Evolutionary conservation across 1,140 invertebrate genomes (phyloP).

Genomic region (Aculops lycopersici): DNA sequence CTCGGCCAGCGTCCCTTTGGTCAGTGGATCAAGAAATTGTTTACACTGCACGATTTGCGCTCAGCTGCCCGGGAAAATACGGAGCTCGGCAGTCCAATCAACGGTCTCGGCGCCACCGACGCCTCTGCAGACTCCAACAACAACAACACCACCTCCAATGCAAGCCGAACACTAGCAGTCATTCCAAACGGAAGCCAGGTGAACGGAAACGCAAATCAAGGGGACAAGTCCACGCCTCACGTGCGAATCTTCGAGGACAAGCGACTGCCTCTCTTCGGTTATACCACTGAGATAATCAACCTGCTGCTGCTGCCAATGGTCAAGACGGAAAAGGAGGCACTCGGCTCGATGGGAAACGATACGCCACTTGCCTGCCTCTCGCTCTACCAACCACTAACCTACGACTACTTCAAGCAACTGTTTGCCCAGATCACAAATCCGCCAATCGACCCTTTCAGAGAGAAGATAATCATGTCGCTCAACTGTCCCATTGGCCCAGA

Average conservation of each 20-base stretch:
- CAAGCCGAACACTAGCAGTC: neutral
- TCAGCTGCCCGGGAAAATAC: neutral
- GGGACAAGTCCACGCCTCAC: too few relatives aligned
- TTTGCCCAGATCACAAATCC: conserved; percentile 99
- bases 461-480: conserved; percentile 93
- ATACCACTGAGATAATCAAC: conserved; percentile 75
- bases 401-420: conserved; percentile 96
- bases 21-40: conserved; percentile 60
- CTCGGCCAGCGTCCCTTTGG: conserved; percentile 52
- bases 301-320: conserved; percentile 83
- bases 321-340: conserved; percentile 79
- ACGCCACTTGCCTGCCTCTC: conserved; percentile 82
- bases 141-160: neutral
- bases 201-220: conserved; percentile 5
- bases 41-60: conserved; percentile 5
- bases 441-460: conserved; percentile 96
- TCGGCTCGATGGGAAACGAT: conserved; percentile 98
- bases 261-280: conserved; percentile 58
- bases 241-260: conserved; percentile 30
- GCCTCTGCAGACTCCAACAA: neutral
- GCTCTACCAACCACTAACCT: conserved; percentile 62
- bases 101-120: neutral
- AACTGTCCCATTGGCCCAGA: conserved; percentile 37
- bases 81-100: neutral
- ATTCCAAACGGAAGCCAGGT: conserved; percentile 4